Evolutionary conservation across 2,113 vertebrate genomes (phyloP), one percentile per base, ranked within the genome.

Genomic region (Lophotis ruficrista): DNA sequence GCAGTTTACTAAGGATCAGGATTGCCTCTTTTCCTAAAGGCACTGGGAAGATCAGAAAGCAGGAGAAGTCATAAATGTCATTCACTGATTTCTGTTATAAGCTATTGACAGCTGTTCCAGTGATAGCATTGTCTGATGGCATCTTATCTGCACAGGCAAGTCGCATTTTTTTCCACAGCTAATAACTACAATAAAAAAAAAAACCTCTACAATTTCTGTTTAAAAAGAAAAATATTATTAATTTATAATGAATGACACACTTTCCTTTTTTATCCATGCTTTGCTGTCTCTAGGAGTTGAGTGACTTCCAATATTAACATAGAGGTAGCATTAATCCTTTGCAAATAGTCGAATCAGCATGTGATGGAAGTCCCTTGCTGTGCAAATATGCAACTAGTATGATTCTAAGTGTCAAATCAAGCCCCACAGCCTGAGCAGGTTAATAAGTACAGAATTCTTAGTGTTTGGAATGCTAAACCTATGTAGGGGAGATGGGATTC

Each of bases 131-230:
- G 38, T 41, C 50, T 61, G 25, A 37, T 79, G 22, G 13, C 24
- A 38, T 70, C 23, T 69, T 56, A 51, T 23, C 16, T 45, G 31
- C 37, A 57, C 2, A 33, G 37, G 20, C 6, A 69, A 64, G 25
- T 51, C 0, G 0, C 27, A 9, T 41, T n/a, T 70, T 71, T 83
- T 85, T 45, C 31, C 31, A 57, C 4, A 57, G 25, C 9, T 62
- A 62, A 35, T 48, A 73, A 17, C 12, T 60, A 22, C 23, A 7
- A 33, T 48, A 28, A 68, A 72, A 58, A n/a, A n/a, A n/a, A n/a
- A 84, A 41, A 7, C 7, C 20, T 43, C 53, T 43, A 18, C 18
- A 2, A 9, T 18, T 83, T 93, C 14, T 64, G 4, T 35, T 76
- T 72, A 41, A 45, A 33, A 76, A 37, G 6, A 53, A 66, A 80